Evolutionary conservation across 2,797 vertebrate genomes (phyloP).

Genomic region (Artibeus jamaicensis): DNA sequence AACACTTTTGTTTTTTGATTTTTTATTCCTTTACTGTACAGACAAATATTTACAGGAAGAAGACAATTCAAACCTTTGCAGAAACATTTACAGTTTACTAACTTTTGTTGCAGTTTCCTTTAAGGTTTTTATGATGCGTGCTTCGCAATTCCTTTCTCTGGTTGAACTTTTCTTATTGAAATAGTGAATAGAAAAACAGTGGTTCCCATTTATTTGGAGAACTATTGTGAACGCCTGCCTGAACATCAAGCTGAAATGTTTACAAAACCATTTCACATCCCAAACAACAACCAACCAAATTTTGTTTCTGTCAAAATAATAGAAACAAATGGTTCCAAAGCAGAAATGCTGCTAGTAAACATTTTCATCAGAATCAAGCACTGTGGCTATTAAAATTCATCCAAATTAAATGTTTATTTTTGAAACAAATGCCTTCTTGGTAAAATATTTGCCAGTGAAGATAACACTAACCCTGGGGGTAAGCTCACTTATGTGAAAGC

Average conservation of each 20-base stretch:
- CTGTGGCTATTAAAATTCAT: conserved; percentile 65
- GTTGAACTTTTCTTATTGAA: conserved; percentile 59
- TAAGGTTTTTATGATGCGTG: not conserved
- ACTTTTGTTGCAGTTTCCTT: conserved; percentile 31
- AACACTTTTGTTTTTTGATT: not conserved
- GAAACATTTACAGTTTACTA: conserved; percentile 56
- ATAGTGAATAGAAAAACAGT: conserved; percentile 56
- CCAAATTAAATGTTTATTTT: conserved; percentile 69
- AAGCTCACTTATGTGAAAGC: conserved; percentile 29
- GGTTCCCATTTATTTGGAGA: conserved; percentile 62
- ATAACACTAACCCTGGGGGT: not conserved
- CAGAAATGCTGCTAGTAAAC: conserved; percentile 64
- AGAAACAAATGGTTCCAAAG: conserved; percentile 65
- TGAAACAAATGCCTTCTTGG: conserved; percentile 64
- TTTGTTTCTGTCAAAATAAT: conserved; percentile 76
- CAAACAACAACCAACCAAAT: conserved; percentile 68
- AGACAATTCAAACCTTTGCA: not conserved
- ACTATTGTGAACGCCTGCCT: conserved; percentile 69
- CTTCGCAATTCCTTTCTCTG: conserved; percentile 52
- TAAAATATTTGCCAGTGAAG: conserved; percentile 60
- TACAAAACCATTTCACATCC: conserved; percentile 70
- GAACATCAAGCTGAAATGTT: conserved; percentile 69
- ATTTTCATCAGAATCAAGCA: conserved; percentile 68
- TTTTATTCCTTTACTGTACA: not conserved
- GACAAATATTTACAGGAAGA: conserved; percentile 46